Percentiles rank a stretch among this genome's conserved stretches.
Conservation (phyloP, 30 jellyfish, hydroid and myxozoan genomes). For the Pelagia noctiluca region DNA sequence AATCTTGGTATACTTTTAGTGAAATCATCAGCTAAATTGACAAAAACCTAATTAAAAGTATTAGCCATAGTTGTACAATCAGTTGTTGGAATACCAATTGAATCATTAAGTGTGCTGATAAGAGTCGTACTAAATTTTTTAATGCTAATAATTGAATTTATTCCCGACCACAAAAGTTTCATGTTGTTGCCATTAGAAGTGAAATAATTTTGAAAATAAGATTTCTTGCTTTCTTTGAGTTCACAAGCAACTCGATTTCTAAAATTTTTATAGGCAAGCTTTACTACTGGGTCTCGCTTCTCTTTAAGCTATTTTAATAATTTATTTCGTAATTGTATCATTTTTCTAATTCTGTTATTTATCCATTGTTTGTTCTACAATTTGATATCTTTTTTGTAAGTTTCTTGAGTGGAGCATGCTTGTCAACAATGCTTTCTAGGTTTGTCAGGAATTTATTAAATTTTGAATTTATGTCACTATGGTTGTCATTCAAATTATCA, state of each 20-base stretch:
- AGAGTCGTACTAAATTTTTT: no score
- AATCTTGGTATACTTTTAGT: no score
- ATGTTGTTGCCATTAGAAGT: neutral
- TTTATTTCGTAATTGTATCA: no score
- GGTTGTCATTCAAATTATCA: conserved; percentile 35
- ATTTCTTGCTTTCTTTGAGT: no score
- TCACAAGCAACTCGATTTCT: no score
- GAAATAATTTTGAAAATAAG: neutral
- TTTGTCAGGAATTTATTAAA: no score
- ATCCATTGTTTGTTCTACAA: conserved; percentile 29
- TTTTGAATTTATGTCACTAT: conserved; percentile 32
- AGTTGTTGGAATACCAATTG: conserved; percentile 15
- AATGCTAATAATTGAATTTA: no score
- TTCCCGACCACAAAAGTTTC: no score
- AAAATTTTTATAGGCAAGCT: neutral
- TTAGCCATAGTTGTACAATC: conserved; percentile 14
- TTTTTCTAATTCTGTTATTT: no score
- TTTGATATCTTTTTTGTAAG: conserved; percentile 13
- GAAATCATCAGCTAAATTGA: conserved; percentile 9
- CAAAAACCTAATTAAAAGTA: neutral
- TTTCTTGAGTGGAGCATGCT: no score
- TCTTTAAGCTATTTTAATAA: conserved; percentile 26
- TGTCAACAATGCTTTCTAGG: no score
- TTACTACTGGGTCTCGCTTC: conserved; percentile 19
- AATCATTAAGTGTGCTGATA: conserved; percentile 3